Percentiles rank a stretch among this genome's conserved stretches.
Evolutionary conservation across 2,113 vertebrate species (phyloP).

Genomic region (Elgaria multicarinata): DNA sequence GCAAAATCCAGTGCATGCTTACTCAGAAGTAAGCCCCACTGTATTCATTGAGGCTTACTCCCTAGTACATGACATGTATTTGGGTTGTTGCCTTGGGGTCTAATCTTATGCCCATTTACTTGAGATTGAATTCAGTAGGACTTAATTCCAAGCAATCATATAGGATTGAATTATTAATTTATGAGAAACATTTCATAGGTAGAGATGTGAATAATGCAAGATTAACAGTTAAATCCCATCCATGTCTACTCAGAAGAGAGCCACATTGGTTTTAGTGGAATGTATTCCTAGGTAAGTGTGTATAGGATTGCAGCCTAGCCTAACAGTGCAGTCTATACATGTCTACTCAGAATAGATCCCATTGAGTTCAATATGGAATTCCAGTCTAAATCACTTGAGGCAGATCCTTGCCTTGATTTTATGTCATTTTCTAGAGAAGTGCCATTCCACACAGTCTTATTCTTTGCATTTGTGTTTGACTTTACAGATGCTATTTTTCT

Average conservation of each 20-base stretch:
- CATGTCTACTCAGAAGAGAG: no score
- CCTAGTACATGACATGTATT: not conserved
- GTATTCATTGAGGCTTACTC: not conserved
- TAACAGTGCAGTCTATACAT: not conserved
- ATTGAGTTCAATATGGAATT: not conserved
- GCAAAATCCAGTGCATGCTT: not conserved
- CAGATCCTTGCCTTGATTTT: not conserved
- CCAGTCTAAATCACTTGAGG: constrained; percentile 19
- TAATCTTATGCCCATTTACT: not conserved
- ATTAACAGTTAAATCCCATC: constrained; percentile 33
- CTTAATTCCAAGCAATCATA: not conserved
- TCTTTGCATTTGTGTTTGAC: constrained; percentile 45
- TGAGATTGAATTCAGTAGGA: not conserved
- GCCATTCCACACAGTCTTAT: constrained; percentile 45
- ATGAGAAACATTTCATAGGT: constrained; percentile 32
- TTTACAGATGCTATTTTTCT: constrained; percentile 78
- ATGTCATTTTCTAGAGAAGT: constrained; percentile 21
- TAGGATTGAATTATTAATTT: not conserved
- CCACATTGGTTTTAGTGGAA: no score
- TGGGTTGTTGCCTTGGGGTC: not conserved
- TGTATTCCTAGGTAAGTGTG: no score
- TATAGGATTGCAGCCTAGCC: no score
- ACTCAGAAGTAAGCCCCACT: not conserved
- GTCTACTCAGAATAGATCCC: not conserved
- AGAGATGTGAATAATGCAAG: constrained; percentile 52